A percentile compares a stretch with the other conserved stretches of the same genome.
These are phyloP conservation scores for Atlantisia rogersi DNA, from an alignment of 2,113 vertebrate genomes.

Conservation along the genomic window DNA sequence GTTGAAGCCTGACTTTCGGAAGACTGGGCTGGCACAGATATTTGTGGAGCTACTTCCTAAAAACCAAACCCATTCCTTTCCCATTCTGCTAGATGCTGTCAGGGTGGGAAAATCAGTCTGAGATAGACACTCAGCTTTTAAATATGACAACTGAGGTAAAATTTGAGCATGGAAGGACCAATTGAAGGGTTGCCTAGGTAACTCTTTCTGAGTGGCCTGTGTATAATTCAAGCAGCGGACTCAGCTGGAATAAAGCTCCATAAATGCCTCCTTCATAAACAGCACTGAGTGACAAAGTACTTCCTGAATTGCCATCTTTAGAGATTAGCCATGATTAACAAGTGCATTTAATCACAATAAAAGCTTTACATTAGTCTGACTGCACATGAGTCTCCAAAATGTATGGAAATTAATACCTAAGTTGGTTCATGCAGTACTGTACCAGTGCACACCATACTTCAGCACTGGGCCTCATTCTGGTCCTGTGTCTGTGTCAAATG, in stretches of 20 bases:
- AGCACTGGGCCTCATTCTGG: background rate
- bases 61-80: background rate
- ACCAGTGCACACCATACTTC: background rate
- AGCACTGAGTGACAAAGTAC: background rate
- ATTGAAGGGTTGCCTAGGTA: slow-evolving; percentile 36
- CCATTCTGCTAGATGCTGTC: background rate
- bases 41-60: background rate
- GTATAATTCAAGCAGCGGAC: background rate
- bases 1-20: background rate
- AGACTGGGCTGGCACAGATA: background rate
- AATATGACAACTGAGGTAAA: background rate
- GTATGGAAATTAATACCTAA: background rate
- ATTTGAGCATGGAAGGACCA: background rate
- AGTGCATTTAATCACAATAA: background rate
- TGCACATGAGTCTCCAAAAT: background rate
- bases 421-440: background rate
- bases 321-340: slow-evolving; percentile 1
- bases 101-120: background rate
- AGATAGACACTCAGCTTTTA: background rate
- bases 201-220: slow-evolving; percentile 7
- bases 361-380: background rate
- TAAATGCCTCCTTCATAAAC: background rate
- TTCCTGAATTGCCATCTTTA: slow-evolving; percentile 13
- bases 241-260: slow-evolving; percentile 12
- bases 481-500: background rate